Evolutionary conservation across 2,113 vertebrate species (phyloP).

Genomic region (Ciconia stormi): DNA sequence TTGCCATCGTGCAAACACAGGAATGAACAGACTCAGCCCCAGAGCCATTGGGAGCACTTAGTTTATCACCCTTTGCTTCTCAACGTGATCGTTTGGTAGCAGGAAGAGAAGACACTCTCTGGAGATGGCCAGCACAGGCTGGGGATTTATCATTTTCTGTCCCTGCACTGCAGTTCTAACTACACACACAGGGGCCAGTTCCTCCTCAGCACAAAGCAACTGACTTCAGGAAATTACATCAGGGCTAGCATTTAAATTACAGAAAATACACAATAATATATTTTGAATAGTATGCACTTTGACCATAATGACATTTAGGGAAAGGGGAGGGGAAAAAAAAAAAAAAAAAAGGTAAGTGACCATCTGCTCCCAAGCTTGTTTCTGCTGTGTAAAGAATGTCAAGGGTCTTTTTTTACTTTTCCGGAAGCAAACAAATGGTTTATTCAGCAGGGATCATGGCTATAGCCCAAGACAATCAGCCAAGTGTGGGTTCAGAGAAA

Average conservation of each 20-base stretch:
- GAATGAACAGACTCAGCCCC: not conserved
- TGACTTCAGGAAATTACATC: slow-evolving; percentile 43
- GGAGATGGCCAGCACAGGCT: not conserved
- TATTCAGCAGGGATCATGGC: slow-evolving; percentile 46
- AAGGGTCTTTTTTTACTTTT: slow-evolving; percentile 57
- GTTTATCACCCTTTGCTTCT: not conserved
- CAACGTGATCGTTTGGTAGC: fast-evolving
- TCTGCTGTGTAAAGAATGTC: slow-evolving; percentile 53
- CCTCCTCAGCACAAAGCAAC: slow-evolving; percentile 37
- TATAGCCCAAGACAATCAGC: slow-evolving; percentile 48
- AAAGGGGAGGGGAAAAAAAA: not conserved
- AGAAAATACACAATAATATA: slow-evolving; percentile 54
- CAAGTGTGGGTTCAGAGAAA: slow-evolving; percentile 49
- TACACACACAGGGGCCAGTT: not conserved
- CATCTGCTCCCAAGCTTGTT: slow-evolving; percentile 46
- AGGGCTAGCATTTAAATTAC: slow-evolving; percentile 26
- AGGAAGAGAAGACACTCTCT: not conserved
- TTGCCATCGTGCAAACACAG: fast-evolving
- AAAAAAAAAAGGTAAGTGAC: slow-evolving; percentile 9
- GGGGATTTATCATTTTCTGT: not conserved
- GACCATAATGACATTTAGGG: slow-evolving; percentile 55
- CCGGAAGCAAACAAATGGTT: slow-evolving; percentile 60
- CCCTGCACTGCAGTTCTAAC: not conserved
- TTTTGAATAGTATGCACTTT: slow-evolving; percentile 52
- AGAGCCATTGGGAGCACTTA: not conserved